Evolutionary conservation across 2,113 vertebrate species (phyloP).

Genomic region (Theristicus caerulescens): DNA sequence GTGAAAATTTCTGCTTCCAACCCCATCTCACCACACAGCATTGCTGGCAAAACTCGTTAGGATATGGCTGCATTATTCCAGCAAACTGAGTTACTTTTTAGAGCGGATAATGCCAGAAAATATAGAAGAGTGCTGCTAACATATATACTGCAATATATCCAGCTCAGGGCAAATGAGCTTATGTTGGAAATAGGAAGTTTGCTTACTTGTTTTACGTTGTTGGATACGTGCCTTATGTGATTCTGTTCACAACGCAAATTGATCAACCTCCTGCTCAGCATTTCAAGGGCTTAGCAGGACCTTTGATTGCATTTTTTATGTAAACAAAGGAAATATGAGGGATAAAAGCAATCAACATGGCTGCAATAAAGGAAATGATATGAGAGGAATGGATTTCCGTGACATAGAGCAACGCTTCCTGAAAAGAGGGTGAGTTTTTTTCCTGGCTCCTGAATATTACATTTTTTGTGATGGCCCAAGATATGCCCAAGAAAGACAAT

Average conservation of each 20-base stretch:
- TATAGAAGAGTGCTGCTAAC: neutral
- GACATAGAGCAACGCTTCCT: neutral
- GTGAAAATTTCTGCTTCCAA: neutral
- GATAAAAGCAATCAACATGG: neutral
- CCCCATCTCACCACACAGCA: neutral
- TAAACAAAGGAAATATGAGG: neutral
- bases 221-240: neutral
- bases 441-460: neutral
- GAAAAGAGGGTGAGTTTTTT: neutral
- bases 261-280: neutral
- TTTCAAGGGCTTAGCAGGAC: neutral
- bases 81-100: neutral
- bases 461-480: neutral
- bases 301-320: neutral
- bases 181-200: neutral
- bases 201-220: neutral
- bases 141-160: neutral
- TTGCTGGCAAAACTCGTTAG: neutral
- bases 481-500: neutral
- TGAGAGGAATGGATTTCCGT: neutral
- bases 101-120: neutral
- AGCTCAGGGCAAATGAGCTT: neutral
- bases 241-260: neutral
- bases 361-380: conserved; percentile 9
- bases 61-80: neutral